Evolutionary conservation across 2,797 vertebrate genomes (phyloP).

Genomic region (Argya squamiceps): DNA sequence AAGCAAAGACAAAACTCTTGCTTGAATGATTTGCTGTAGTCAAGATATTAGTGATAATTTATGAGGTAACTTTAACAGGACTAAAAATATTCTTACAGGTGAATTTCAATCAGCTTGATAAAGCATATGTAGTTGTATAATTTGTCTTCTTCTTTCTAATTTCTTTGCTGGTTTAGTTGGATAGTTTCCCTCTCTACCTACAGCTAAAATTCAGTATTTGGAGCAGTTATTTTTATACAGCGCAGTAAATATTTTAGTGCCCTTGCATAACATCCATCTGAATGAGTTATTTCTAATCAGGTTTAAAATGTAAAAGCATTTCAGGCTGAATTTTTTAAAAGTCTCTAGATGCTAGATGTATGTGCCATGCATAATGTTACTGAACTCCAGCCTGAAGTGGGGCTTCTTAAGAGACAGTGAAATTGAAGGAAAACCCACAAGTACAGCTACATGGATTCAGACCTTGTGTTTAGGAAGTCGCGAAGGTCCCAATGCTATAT

Average conservation of each 20-base stretch:
- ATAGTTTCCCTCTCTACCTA: neutral
- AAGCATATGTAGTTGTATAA: neutral
- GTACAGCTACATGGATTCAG: neutral
- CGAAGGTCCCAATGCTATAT: neutral
- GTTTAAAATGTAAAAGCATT: constrained; percentile 51
- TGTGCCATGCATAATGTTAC: neutral
- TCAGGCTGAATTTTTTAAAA: constrained; percentile 48
- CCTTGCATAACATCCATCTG: constrained; percentile 58
- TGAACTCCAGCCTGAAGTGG: neutral
- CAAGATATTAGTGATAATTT: neutral
- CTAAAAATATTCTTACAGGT: neutral
- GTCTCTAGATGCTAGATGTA: constrained; percentile 23
- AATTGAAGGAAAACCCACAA: neutral
- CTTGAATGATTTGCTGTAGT: neutral
- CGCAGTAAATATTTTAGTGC: constrained; percentile 60
- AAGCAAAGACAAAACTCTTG: neutral
- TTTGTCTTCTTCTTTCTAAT: neutral
- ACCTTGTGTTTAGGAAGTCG: neutral
- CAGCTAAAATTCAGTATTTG: constrained; percentile 29
- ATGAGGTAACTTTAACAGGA: neutral
- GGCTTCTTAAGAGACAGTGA: neutral
- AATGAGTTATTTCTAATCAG: constrained; percentile 56
- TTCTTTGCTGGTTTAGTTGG: neutral
- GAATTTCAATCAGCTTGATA: neutral
- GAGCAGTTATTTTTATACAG: constrained; percentile 60